Evolutionary conservation across 30 jellyfish, hydroid and myxozoan genomes (phyloP).

Genomic region (Pelagia noctiluca): DNA sequence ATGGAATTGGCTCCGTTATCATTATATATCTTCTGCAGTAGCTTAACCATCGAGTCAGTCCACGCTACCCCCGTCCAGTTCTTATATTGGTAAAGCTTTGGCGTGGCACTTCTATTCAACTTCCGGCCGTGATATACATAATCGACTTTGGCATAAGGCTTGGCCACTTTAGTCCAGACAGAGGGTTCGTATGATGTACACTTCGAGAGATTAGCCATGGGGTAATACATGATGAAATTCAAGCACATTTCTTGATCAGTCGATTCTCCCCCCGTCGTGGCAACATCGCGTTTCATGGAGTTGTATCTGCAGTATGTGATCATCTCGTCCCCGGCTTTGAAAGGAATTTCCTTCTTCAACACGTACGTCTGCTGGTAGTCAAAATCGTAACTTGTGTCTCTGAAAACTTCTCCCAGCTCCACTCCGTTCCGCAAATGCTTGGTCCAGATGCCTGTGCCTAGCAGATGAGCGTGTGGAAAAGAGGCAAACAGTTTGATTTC

Average conservation of each 20-base stretch:
- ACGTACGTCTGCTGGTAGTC: conserved; percentile 32
- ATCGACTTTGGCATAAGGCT: not conserved
- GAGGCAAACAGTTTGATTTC: conserved; percentile 68
- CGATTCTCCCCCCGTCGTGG: conserved; percentile 22
- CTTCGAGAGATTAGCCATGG: not conserved
- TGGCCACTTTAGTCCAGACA: not conserved
- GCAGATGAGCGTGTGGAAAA: conserved; percentile 64
- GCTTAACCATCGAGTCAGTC: not conserved
- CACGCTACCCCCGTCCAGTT: not conserved
- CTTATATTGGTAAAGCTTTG: not conserved
- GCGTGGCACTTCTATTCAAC: not conserved
- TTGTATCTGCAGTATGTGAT: conserved; percentile 52
- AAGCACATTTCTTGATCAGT: not conserved
- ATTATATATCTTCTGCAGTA: not conserved
- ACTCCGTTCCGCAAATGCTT: conserved; percentile 57
- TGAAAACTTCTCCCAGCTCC: conserved; percentile 41
- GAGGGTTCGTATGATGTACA: not conserved
- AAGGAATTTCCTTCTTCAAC: not conserved
- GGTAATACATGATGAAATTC: not conserved
- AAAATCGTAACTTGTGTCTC: conserved; percentile 62
- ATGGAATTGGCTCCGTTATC: not conserved
- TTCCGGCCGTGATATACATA: not conserved
- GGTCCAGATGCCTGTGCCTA: conserved; percentile 71
- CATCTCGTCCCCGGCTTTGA: conserved; percentile 52
- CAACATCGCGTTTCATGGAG: conserved; percentile 30